These are phyloP conservation scores for Tryphoninae sp. DNA, from an alignment of 2,888 invertebrate species.

Conservation along the genomic window DNA sequence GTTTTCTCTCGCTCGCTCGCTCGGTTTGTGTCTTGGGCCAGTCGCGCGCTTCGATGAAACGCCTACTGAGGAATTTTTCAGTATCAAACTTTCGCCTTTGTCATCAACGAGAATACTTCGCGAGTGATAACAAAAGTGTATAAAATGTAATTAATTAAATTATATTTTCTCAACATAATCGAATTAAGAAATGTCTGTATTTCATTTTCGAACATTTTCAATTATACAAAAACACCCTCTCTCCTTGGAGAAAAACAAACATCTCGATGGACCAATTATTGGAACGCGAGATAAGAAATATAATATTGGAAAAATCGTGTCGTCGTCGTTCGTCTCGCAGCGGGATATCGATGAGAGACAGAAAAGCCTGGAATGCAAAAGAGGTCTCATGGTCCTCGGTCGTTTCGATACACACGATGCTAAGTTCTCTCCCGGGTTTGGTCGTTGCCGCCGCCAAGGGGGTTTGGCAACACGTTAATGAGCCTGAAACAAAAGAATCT, in stretches of 20 bases:
- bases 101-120: too few species aligned
- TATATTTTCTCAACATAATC: too few species aligned
- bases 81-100: too few species aligned
- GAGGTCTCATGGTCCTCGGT: constrained; percentile 11
- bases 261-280: constrained; percentile 19
- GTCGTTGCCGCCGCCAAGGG: constrained; percentile 62
- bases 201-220: too few species aligned
- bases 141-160: too few species aligned
- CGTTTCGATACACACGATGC: constrained; percentile 33
- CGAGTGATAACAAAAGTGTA: too few species aligned
- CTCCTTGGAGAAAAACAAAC: background rate
- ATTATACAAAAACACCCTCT: too few species aligned
- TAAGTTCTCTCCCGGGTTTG: constrained; percentile 22
- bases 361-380: constrained; percentile 51
- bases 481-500: constrained; percentile 81
- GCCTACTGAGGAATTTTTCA: too few species aligned
- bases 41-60: too few species aligned
- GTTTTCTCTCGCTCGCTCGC: too few species aligned
- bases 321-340: constrained; percentile 9
- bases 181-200: too few species aligned
- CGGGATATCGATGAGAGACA: constrained; percentile 24
- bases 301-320: constrained; percentile 33
- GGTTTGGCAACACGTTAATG: constrained; percentile 80
- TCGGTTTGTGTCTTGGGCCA: too few species aligned
- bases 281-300: constrained; percentile 22